Evolutionary conservation across 2,888 invertebrate species (phyloP).

Genomic region (Tanytarsus gracilentus): DNA sequence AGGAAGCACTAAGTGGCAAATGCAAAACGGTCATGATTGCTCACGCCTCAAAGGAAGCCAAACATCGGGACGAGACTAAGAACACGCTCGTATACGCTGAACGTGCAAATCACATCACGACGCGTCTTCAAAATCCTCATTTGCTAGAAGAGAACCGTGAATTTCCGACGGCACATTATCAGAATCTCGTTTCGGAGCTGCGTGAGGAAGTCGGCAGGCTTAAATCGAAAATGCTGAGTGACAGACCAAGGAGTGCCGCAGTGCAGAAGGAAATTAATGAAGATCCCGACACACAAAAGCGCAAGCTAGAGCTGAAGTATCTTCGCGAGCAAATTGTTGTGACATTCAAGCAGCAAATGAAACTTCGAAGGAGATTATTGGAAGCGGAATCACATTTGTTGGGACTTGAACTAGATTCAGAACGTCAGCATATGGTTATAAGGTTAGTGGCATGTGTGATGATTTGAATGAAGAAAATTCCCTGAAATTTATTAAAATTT

Average conservation of each 20-base stretch:
- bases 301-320: conserved; percentile 50
- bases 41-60: conserved; percentile 77
- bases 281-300: conserved; percentile 43
- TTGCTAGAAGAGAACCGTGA: conserved; percentile 42
- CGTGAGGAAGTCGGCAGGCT: conserved; percentile 75
- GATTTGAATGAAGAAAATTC: conserved; percentile 31
- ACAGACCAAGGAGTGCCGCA: conserved; percentile 47
- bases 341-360: conserved; percentile 89
- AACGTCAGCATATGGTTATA: conserved; percentile 78
- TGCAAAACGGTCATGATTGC: conserved; percentile 97
- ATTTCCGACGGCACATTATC: conserved; percentile 44
- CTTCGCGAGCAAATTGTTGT: conserved; percentile 78
- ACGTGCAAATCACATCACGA: conserved; percentile 83
- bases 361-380: conserved; percentile 73
- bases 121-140: conserved; percentile 43
- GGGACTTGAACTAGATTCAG: conserved; percentile 79
- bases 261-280: conserved; percentile 34
- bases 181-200: conserved; percentile 45
- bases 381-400: conserved; percentile 84
- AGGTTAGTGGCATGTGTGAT: conserved; percentile 30
- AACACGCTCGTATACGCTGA: conserved; percentile 92
- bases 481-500: no score
- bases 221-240: conserved; percentile 71
- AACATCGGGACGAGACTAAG: conserved; percentile 81
- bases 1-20: conserved; percentile 80